Conservation (phyloP, 2,797 vertebrate genomes). For the Phataginus tricuspis region DNA sequence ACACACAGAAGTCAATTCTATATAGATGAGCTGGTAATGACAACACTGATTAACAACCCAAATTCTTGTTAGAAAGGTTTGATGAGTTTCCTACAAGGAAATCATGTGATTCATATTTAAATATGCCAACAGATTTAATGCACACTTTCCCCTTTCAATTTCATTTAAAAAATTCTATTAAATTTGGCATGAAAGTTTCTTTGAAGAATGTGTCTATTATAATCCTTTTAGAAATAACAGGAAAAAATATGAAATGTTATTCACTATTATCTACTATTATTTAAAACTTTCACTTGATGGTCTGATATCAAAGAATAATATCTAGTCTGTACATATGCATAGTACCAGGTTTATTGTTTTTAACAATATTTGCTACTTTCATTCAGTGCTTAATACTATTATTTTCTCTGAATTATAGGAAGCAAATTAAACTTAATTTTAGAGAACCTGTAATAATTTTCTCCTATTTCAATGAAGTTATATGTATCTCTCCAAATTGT, state of each 20-base stretch:
- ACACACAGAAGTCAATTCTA: background rate
- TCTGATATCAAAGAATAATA: background rate
- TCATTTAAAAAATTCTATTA: background rate
- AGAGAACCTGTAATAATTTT: background rate
- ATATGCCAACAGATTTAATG: background rate
- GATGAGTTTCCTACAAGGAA: background rate
- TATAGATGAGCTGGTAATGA: slow-evolving; percentile 6
- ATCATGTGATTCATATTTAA: background rate
- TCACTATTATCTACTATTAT: background rate
- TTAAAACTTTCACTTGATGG: background rate
- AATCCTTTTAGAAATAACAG: background rate
- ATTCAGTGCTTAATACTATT: background rate
- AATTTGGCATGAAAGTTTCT: background rate
- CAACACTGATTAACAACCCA: background rate
- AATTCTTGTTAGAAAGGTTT: background rate
- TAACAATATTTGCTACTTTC: background rate
- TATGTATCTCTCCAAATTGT: background rate
- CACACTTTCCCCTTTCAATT: background rate
- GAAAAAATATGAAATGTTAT: background rate
- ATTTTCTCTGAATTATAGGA: background rate
- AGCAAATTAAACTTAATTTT: slow-evolving; percentile 29
- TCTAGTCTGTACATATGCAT: background rate
- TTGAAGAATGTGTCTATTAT: background rate
- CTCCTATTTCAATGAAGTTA: background rate
- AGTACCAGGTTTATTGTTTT: background rate